These are phyloP conservation scores for Micromussa lordhowensis DNA, from an alignment of 92 coral and sea anemone species.

Conservation along the genomic window DNA sequence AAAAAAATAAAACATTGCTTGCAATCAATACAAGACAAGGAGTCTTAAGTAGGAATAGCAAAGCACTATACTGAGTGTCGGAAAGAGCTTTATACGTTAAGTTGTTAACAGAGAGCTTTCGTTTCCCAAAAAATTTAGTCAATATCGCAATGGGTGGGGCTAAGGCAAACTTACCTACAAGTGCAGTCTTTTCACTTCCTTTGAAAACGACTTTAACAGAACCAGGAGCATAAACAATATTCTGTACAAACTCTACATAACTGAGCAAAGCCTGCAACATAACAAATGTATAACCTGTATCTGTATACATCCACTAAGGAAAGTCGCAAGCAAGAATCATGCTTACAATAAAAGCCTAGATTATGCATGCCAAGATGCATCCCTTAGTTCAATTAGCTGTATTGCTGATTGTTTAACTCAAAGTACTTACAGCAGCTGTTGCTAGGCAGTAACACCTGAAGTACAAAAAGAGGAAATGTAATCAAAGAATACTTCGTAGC, in stretches of 20 bases:
- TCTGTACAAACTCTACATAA: constrained; percentile 95
- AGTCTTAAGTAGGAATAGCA: not conserved
- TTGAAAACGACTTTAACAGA: constrained; percentile 91
- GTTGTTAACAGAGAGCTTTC: too few species aligned
- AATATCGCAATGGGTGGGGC: too few species aligned
- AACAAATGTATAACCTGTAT: not conserved
- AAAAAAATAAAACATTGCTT: not conserved
- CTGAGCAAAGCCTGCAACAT: constrained; percentile 86
- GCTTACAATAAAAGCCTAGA: too few species aligned
- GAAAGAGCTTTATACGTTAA: too few species aligned
- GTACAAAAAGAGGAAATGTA: not conserved
- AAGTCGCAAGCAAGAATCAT: too few species aligned
- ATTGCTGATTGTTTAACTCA: too few species aligned
- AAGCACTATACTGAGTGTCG: not conserved
- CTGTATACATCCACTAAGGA: too few species aligned
- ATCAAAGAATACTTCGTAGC: too few species aligned
- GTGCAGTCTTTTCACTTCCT: constrained; percentile 96
- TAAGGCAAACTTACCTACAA: constrained; percentile 73
- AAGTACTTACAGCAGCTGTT: too few species aligned
- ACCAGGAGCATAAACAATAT: constrained; percentile 90
- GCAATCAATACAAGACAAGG: not conserved
- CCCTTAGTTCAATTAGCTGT: too few species aligned
- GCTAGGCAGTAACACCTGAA: constrained; percentile 95
- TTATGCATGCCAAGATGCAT: too few species aligned
- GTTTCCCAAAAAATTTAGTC: too few species aligned